Percentiles rank a stretch among this genome's conserved stretches.
Conservation (phyloP, 2,113 vertebrate genomes). For the Ondatra zibethicus region DNA sequence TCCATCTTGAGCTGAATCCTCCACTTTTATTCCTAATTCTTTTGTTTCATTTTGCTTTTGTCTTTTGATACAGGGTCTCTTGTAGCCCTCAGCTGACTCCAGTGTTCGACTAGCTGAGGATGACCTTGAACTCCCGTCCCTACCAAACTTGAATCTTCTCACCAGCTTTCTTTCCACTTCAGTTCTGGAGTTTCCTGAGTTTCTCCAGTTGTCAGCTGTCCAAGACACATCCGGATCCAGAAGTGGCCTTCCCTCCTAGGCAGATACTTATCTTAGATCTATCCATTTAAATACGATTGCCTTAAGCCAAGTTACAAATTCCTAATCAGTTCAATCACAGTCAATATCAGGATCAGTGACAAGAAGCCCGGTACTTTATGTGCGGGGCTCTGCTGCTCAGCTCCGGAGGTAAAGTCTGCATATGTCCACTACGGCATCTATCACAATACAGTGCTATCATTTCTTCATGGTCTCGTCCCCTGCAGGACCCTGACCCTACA, state of each 20-base stretch:
- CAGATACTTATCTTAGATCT: neutral
- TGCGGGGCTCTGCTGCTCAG: neutral
- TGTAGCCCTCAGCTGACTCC: neutral
- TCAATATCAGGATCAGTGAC: neutral
- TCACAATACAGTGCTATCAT: neutral
- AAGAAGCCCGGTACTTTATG: neutral
- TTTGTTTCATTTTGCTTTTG: neutral
- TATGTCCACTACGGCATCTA: neutral
- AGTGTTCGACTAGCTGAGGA: neutral
- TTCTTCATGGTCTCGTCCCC: neutral
- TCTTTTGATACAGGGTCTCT: neutral
- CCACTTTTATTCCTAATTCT: neutral
- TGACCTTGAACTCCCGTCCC: neutral
- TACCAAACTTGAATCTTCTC: neutral
- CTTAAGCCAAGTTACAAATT: neutral
- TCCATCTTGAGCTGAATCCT: neutral
- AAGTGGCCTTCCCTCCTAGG: neutral
- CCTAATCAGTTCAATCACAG: neutral
- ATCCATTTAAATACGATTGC: neutral
- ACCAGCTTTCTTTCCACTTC: conserved; percentile 10
- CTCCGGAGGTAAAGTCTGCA: neutral
- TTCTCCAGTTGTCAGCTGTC: neutral
- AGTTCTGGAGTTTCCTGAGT: neutral
- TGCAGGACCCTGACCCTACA: neutral
- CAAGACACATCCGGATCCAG: neutral